Evolutionary conservation across 2,797 vertebrate genomes (phyloP).

Genomic region (Silurus aristotelis): DNA sequence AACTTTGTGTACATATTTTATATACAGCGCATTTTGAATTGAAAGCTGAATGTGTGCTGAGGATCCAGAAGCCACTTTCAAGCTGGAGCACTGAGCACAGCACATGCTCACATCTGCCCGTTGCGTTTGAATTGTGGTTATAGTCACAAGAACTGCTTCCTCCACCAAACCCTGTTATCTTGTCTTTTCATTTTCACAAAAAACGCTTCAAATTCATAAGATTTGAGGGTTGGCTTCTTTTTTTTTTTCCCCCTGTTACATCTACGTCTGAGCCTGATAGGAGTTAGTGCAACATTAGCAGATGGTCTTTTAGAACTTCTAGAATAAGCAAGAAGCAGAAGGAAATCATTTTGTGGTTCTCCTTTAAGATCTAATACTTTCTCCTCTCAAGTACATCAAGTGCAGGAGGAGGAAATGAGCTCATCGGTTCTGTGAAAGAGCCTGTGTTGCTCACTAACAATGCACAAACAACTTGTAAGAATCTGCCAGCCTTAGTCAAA

Average conservation of each 20-base stretch:
- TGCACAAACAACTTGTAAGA: neutral
- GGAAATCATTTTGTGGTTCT: conserved; percentile 3
- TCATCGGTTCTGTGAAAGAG: neutral
- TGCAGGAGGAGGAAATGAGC: conserved; percentile 22
- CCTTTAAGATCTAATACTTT: conserved; percentile 1
- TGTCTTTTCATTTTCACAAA: neutral
- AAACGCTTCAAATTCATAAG: neutral
- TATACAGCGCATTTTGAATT: neutral
- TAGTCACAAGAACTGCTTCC: neutral
- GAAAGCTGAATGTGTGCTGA: neutral
- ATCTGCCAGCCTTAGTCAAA: neutral
- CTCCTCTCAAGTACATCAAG: neutral
- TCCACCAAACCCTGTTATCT: neutral
- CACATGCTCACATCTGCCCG: neutral
- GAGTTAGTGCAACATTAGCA: neutral
- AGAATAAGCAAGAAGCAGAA: conserved; percentile 13
- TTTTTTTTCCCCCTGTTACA: too few species aligned
- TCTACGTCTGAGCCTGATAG: neutral
- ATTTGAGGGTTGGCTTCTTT: too few species aligned
- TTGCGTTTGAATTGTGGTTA: neutral
- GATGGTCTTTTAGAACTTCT: neutral
- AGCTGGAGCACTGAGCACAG: neutral
- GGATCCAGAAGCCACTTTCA: neutral
- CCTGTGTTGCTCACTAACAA: neutral
- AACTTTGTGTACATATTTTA: too few species aligned